Percentiles rank a stretch among this genome's conserved stretches.
These are phyloP conservation scores for Mechanitis messenoides DNA, from an alignment of 2,888 invertebrate species.

Conservation along the genomic window DNA sequence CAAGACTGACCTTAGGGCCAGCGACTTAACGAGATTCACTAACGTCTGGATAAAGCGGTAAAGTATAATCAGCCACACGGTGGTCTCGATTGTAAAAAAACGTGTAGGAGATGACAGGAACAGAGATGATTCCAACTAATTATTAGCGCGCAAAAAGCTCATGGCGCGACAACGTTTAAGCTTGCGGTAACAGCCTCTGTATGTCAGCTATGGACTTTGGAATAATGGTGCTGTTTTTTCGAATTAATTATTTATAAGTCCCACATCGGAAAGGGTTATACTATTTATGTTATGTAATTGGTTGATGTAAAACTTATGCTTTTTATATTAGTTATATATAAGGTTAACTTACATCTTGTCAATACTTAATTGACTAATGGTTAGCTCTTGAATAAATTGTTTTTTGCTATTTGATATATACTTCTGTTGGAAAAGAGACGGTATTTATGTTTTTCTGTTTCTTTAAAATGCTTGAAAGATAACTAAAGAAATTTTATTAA, in stretches of 20 bases:
- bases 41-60: slow-evolving; percentile 73
- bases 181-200: slow-evolving; percentile 30
- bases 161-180: slow-evolving; percentile 43
- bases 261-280: not conserved
- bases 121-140: slow-evolving; percentile 65
- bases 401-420: no score
- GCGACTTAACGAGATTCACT: slow-evolving; percentile 73
- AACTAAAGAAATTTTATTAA: no score
- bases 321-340: no score
- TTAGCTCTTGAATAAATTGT: no score
- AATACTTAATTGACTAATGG: no score
- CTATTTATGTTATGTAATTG: not conserved
- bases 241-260: slow-evolving; percentile 37
- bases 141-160: slow-evolving; percentile 59
- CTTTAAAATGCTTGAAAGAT: no score
- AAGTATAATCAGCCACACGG: slow-evolving; percentile 67
- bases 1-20: slow-evolving; percentile 73
- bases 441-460: no score
- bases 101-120: slow-evolving; percentile 72
- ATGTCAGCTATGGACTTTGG: slow-evolving; percentile 55
- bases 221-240: slow-evolving; percentile 47
- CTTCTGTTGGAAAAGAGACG: no score
- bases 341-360: no score
- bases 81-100: slow-evolving; percentile 63
- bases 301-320: not conserved